These are phyloP conservation scores for Coelopa frigida DNA, from an alignment of 1,140 invertebrate species.

Conservation along the genomic window DNA sequence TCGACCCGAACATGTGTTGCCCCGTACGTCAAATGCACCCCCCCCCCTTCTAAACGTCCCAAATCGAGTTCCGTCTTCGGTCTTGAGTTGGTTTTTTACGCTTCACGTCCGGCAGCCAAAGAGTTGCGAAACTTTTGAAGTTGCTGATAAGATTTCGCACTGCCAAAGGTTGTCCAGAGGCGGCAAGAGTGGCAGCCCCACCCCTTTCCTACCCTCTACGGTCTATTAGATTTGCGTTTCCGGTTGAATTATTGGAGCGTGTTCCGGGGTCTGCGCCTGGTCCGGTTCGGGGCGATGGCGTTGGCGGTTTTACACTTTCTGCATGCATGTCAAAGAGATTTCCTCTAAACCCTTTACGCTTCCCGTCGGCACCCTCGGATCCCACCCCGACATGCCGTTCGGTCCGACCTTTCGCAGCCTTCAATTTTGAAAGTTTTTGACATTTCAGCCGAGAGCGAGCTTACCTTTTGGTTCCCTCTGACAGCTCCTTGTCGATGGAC, in stretches of 20 bases:
- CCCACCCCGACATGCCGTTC: too few relatives aligned
- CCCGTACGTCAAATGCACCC: too few relatives aligned
- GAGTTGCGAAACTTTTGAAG: conserved; percentile 7
- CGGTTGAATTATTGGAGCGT: background rate
- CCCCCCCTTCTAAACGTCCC: too few relatives aligned
- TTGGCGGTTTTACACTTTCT: background rate
- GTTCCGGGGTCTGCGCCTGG: background rate
- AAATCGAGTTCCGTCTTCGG: background rate
- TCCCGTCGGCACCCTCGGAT: too few relatives aligned
- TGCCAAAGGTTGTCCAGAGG: too few relatives aligned
- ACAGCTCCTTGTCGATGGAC: conserved; percentile 8
- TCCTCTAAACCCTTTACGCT: too few relatives aligned
- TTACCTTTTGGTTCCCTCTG: conserved; percentile 2
- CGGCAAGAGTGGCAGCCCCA: background rate
- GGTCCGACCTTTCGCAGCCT: too few relatives aligned
- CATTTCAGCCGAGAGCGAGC: conserved; percentile 1
- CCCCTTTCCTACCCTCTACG: background rate
- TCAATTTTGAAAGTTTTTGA: conserved; percentile 5
- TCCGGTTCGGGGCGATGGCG: background rate
- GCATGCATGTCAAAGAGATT: background rate
- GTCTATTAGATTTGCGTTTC: background rate
- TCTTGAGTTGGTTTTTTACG: background rate
- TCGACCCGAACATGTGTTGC: conserved; percentile 6
- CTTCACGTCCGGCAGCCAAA: conserved; percentile 1
- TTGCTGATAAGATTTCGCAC: conserved; percentile 13